These are phyloP conservation scores for Miniopterus natalensis DNA, from an alignment of 2,113 vertebrate species.

Conservation along the genomic window DNA sequence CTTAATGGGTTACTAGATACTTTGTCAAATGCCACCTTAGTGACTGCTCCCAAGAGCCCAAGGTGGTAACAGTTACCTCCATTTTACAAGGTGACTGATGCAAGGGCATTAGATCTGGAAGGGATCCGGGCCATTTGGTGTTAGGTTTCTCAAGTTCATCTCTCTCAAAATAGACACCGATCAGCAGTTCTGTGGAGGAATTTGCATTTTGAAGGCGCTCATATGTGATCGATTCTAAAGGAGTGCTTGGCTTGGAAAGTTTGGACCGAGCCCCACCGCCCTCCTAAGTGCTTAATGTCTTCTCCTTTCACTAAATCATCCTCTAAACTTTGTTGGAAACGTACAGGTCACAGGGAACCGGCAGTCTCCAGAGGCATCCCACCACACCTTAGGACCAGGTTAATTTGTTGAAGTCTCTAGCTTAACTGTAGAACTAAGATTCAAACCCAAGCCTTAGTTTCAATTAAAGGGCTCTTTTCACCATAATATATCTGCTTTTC, in stretches of 20 bases:
- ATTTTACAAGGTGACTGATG: conserved; percentile 7
- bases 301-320: neutral
- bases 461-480: neutral
- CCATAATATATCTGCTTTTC: neutral
- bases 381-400: neutral
- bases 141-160: neutral
- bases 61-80: neutral
- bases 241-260: neutral
- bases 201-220: neutral
- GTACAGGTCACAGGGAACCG: neutral
- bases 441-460: neutral
- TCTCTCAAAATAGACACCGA: neutral
- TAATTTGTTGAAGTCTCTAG: neutral
- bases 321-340: neutral
- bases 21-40: neutral
- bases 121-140: neutral
- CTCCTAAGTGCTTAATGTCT: neutral
- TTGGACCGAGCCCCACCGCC: neutral
- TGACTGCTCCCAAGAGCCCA: neutral
- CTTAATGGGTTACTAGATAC: neutral
- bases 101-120: neutral
- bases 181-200: neutral
- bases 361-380: neutral
- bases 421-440: neutral
- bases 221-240: neutral